phyloP scores from a whole-genome alignment of 1,140 invertebrate species.

The Colletes gigas region DNA sequence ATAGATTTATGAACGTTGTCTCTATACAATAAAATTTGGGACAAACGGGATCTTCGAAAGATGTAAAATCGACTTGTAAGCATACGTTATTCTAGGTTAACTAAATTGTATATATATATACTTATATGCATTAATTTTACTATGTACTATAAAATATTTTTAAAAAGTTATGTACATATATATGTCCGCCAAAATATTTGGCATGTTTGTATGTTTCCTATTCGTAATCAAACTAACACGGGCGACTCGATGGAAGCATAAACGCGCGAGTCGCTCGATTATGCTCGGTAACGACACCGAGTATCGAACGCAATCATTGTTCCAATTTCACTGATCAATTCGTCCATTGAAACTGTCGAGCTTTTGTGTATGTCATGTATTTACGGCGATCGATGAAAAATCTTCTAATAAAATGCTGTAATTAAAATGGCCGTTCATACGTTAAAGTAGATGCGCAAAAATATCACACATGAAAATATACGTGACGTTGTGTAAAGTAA shows the following conservation, averaged over 20 bases:
- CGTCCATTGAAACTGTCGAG: constrained; percentile 78
- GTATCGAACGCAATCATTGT: constrained; percentile 38
- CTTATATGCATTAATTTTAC: constrained; percentile 66
- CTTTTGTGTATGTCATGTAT: constrained; percentile 74
- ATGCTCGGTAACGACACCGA: constrained; percentile 5
- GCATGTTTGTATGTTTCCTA: constrained; percentile 52
- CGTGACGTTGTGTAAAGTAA: constrained; percentile 74
- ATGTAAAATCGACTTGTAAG: constrained; percentile 56
- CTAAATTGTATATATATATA: constrained; percentile 74
- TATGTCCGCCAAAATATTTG: constrained; percentile 46
- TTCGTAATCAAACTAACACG: constrained; percentile 45
- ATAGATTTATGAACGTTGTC: neutral
- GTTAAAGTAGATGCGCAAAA: constrained; percentile 27
- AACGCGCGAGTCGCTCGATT: neutral
- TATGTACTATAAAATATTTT: constrained; percentile 74
- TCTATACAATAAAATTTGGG: neutral
- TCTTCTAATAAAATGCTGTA: constrained; percentile 33
- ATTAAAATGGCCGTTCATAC: constrained; percentile 29
- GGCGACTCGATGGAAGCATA: neutral
- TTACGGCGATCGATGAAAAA: constrained; percentile 39
- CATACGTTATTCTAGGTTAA: constrained; percentile 50
- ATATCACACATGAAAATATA: constrained; percentile 66
- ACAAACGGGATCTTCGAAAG: constrained; percentile 31
- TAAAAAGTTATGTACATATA: constrained; percentile 72
- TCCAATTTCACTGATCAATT: constrained; percentile 65